Conservation (phyloP, 2,797 vertebrate species). For the Poecile montanus region DNA sequence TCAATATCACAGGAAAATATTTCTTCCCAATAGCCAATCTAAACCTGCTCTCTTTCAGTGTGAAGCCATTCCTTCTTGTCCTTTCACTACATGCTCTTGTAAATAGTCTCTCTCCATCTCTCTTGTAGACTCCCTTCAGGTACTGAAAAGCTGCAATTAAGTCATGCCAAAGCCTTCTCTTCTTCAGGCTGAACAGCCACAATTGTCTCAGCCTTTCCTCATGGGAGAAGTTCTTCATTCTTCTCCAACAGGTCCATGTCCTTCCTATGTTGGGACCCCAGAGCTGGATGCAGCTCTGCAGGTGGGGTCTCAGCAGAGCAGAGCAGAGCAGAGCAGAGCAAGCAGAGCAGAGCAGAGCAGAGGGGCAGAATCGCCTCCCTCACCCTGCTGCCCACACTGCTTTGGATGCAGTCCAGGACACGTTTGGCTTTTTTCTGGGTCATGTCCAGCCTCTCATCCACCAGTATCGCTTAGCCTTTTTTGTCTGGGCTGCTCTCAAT, state of each 20-base stretch:
- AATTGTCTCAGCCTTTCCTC: background rate
- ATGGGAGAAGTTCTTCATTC: background rate
- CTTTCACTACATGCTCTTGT: background rate
- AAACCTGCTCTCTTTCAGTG: background rate
- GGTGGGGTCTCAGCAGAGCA: background rate
- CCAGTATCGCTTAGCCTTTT: too few species aligned
- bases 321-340: background rate
- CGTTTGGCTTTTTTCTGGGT: accelerated
- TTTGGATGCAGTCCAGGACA: background rate
- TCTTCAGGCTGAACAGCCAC: background rate
- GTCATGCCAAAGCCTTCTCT: background rate
- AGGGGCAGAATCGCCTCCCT: background rate
- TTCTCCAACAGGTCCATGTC: background rate
- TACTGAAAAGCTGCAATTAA: background rate
- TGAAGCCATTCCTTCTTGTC: background rate
- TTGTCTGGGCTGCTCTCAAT: background rate
- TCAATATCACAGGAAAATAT: background rate
- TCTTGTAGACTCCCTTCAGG: background rate
- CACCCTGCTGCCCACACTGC: accelerated
- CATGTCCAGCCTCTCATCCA: background rate
- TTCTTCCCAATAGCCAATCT: background rate
- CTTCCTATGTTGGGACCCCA: background rate
- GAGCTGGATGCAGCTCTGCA: background rate
- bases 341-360: background rate
- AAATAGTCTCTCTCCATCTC: background rate